A percentile compares a stretch with the other conserved stretches of the same genome.
phyloP scores from a whole-genome alignment of 2,797 vertebrate species.

The Molossus molossus region DNA sequence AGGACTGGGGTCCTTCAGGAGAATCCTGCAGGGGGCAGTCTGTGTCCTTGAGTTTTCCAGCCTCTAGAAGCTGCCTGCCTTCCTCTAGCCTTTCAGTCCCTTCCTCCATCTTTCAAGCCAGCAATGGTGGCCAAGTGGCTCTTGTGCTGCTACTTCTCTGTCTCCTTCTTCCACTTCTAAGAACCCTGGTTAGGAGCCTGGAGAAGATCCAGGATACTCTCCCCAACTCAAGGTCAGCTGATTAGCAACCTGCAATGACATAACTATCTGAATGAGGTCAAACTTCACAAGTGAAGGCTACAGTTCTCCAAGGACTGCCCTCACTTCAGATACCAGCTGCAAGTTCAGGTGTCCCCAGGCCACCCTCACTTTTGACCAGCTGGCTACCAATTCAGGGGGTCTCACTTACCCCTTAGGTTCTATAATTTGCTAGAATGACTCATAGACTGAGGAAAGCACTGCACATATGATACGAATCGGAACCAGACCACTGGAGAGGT shows the following conservation, averaged over 20 bases:
- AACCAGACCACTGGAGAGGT: neutral
- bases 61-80: neutral
- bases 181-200: neutral
- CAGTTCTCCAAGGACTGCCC: neutral
- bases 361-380: neutral
- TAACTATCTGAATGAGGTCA: neutral
- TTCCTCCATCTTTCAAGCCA: neutral
- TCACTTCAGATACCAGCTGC: neutral
- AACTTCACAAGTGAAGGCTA: neutral
- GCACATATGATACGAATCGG: neutral
- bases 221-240: neutral
- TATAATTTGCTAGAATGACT: neutral
- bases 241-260: neutral
- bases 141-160: neutral
- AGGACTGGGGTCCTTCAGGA: neutral
- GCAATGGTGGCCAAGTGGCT: rapidly evolving
- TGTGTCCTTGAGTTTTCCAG: neutral
- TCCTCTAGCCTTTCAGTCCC: neutral
- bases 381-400: neutral
- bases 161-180: neutral
- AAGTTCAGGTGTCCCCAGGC: neutral
- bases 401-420: neutral
- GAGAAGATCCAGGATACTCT: neutral
- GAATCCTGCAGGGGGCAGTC: neutral
- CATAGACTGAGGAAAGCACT: neutral